A percentile compares a stretch with the other conserved stretches of the same genome.
Conservation (phyloP, 1,140 invertebrate species). For the Drosophila cardini region DNA sequence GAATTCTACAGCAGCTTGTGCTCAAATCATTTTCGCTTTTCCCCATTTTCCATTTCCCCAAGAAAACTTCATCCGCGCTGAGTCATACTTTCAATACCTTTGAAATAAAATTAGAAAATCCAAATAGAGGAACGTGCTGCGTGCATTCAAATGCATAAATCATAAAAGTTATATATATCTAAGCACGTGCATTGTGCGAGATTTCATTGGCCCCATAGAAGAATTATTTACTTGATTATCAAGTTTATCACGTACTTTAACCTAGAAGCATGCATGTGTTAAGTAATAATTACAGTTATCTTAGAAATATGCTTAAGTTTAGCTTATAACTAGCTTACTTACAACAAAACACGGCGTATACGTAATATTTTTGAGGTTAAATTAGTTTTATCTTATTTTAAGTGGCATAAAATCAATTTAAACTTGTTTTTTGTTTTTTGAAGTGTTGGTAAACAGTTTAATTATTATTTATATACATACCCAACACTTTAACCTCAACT, state of each 20-base stretch:
- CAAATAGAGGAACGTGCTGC: slow-evolving; percentile 35
- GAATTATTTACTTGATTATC: neutral
- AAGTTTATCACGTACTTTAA: slow-evolving; percentile 4
- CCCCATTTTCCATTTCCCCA: neutral
- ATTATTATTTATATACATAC: slow-evolving; percentile 80
- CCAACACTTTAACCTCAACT: slow-evolving; percentile 87
- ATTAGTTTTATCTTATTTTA: too few species aligned
- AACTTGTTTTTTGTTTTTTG: neutral
- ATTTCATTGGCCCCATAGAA: slow-evolving; percentile 1
- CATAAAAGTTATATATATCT: slow-evolving; percentile 2
- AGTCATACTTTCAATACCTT: neutral
- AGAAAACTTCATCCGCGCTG: neutral
- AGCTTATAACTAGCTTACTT: neutral
- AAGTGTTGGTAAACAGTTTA: neutral
- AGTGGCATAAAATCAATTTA: too few species aligned
- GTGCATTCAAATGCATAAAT: slow-evolving; percentile 35
- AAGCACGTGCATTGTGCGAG: slow-evolving; percentile 38
- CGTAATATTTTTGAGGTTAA: neutral
- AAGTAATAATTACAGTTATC: neutral
- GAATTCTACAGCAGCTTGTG: neutral
- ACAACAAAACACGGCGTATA: neutral
- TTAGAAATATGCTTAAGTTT: slow-evolving; percentile 1
- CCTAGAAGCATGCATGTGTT: slow-evolving; percentile 13
- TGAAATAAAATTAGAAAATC: slow-evolving; percentile 8
- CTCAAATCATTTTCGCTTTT: neutral